Conservation (phyloP, 2,888 invertebrate species). For the Brachycybe producta region DNA sequence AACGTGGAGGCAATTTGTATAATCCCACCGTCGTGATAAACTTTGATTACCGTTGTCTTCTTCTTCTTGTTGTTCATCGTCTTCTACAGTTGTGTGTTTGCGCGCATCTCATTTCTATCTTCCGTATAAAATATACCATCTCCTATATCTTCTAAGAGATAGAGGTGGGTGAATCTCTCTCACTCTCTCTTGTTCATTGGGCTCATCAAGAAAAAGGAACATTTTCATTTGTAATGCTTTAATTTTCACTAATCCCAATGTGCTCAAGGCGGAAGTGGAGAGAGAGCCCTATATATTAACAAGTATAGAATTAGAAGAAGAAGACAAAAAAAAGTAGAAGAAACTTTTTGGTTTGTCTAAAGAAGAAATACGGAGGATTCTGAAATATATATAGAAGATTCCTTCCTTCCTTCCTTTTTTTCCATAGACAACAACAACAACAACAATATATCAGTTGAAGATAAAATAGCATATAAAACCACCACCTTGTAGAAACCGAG, state of each 20-base stretch:
- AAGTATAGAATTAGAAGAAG: too few relatives aligned
- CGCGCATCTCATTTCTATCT: neutral
- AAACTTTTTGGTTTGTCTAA: too few relatives aligned
- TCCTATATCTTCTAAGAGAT: neutral
- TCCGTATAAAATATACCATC: neutral
- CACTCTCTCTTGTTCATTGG: constrained; percentile 1
- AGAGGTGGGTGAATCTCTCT: neutral
- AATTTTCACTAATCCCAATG: constrained; percentile 10
- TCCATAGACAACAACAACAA: too few relatives aligned
- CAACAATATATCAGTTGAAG: too few relatives aligned
- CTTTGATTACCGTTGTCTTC: constrained; percentile 7
- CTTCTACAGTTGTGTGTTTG: neutral
- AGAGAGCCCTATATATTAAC: too few relatives aligned
- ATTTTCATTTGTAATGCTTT: constrained; percentile 14
- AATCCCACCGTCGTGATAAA: constrained; percentile 8
- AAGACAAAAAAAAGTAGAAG: too few relatives aligned
- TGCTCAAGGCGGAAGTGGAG: neutral
- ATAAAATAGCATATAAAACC: too few relatives aligned
- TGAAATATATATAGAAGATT: too few relatives aligned
- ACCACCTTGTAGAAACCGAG: too few relatives aligned
- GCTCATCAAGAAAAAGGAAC: constrained; percentile 9
- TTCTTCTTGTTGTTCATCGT: neutral
- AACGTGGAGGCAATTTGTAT: constrained; percentile 9
- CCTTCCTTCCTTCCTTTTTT: too few relatives aligned
- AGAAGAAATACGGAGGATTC: too few relatives aligned